Evolutionary conservation across 1,140 invertebrate species (phyloP).

Genomic region (Colletes gigas): DNA sequence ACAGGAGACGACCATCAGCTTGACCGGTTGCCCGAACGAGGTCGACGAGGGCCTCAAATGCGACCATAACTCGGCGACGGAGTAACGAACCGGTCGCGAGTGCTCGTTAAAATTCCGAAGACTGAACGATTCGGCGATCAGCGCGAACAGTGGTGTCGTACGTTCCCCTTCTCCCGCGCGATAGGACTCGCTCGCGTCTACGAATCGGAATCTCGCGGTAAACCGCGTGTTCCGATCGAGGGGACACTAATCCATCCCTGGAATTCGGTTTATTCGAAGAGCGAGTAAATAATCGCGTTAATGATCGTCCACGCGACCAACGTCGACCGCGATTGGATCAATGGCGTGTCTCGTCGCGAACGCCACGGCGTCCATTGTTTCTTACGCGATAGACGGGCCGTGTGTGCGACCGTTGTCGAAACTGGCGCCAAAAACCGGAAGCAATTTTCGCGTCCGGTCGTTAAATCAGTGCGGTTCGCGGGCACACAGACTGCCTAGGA

Average conservation of each 20-base stretch:
- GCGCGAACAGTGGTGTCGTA: background rate
- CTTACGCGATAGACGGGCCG: background rate
- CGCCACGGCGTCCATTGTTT: background rate
- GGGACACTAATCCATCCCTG: no score
- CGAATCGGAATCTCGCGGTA: background rate
- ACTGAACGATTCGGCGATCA: conserved; percentile 32
- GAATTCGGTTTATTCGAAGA: background rate
- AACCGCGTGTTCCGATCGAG: background rate
- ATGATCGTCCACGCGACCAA: background rate
- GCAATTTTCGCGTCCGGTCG: background rate
- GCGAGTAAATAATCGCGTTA: no score
- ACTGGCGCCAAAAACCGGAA: no score
- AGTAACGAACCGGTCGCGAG: conserved; percentile 9
- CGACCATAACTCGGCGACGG: conserved; percentile 19
- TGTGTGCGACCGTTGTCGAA: background rate
- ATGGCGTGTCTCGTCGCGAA: background rate
- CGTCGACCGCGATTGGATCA: background rate
- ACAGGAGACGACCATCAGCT: conserved; percentile 69
- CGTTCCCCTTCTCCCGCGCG: background rate
- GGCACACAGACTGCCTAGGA: background rate
- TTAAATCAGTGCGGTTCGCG: background rate
- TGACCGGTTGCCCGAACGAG: conserved; percentile 66
- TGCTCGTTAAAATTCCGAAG: background rate
- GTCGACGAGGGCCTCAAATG: conserved; percentile 60
- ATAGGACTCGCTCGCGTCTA: background rate